Base-by-base conservation (phyloP, 2,888 invertebrate species). In the Bombylius discolor region DNA sequence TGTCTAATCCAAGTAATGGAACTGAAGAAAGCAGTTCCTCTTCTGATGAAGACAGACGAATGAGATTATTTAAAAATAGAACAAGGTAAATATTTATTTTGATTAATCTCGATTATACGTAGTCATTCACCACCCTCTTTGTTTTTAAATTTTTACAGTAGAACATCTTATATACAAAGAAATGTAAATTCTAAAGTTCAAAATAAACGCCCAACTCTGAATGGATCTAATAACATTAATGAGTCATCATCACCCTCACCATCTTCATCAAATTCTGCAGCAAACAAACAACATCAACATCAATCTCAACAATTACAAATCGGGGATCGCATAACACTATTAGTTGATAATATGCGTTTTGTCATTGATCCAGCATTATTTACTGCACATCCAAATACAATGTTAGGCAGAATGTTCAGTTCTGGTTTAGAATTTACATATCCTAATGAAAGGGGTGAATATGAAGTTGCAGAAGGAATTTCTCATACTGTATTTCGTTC, bases 361-460 rank as follows among this genome's bases (percentile, higher is more conserved):
- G 87, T 97, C 49, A 86, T 97, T 32, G 96, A 97, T 73, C 91
- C 93, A 7, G 85, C 90, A 4, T 79, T 97, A 60, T 92, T 99
- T 68, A 88, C 90, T 11, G 89, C 91, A 4, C 92, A 97, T 75
- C 96, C 98, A 0, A 96, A 98, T 70, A 99, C 99, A 0, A 97
- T 99, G 97, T 77, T 99, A 42, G 99, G 98, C n/a, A 84, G 95
- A 65, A 97, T 97, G 97, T 97, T 97, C 67, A 91, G 92, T 69
- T 89, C 91, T 12, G 91, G 92, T 59, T 78, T 87, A 62, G 95
- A 89, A 65, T 92, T 95, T 72, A 90, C 92, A 0, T 89, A 92
- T 68, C 87, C 96, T 0, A 99, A 99, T 70, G 96, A 96, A 63
- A 78, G 94, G 5, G 97, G 98, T 2, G 99, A 99, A 71, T 98